Conservation (phyloP, 2,888 invertebrate genomes). For the Meta bourneti region DNA sequence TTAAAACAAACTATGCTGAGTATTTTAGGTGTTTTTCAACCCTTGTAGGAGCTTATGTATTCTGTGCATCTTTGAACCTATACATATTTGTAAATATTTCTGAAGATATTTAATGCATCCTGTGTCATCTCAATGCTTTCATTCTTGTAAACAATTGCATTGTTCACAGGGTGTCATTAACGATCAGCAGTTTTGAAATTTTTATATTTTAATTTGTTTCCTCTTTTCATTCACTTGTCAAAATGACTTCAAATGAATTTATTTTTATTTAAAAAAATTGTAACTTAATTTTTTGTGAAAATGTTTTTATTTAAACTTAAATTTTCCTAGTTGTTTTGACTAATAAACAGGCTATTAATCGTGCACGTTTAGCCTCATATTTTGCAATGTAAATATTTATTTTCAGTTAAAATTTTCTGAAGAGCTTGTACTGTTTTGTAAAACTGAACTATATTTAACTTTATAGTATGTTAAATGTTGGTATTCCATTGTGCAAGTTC, state of each 20-base stretch:
- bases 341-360: background rate
- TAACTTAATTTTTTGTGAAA: background rate
- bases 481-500: slow-evolving; percentile 1
- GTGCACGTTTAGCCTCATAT: slow-evolving; percentile 11
- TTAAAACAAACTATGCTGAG: slow-evolving; percentile 28
- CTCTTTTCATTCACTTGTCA: no score
- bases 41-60: slow-evolving; percentile 59
- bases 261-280: background rate
- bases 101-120: slow-evolving; percentile 44
- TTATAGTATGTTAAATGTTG: slow-evolving; percentile 13
- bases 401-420: slow-evolving; percentile 15
- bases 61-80: slow-evolving; percentile 37
- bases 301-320: background rate
- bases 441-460: slow-evolving; percentile 5
- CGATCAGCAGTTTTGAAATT: no score
- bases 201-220: no score
- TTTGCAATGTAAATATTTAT: slow-evolving; percentile 25
- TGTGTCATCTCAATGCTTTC: slow-evolving; percentile 22
- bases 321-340: background rate
- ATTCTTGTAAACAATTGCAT: background rate
- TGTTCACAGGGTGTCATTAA: no score
- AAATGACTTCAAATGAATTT: no score
- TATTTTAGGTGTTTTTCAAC: slow-evolving; percentile 52
- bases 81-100: slow-evolving; percentile 51
- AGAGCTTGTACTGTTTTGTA: slow-evolving; percentile 27